A percentile compares a stretch with the other conserved stretches of the same genome.
Evolutionary conservation across 2,888 invertebrate genomes (phyloP).

Genomic region (Oegoconia quadripuncta): DNA sequence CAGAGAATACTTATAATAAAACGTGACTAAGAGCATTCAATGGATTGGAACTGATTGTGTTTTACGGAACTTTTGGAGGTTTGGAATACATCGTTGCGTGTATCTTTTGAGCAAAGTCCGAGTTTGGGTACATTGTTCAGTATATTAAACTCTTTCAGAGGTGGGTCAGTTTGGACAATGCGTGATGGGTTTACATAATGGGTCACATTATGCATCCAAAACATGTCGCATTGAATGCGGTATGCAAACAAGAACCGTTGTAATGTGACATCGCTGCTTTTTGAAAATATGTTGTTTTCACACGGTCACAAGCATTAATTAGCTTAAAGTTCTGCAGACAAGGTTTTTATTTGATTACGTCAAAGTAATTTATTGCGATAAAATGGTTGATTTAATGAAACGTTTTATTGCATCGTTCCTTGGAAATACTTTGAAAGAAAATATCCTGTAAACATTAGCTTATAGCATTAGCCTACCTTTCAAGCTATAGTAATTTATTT

Average conservation of each 20-base stretch:
- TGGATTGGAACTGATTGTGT: slow-evolving; percentile 21
- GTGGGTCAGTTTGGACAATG: slow-evolving; percentile 60
- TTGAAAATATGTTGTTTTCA: background rate
- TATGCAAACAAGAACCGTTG: slow-evolving; percentile 39
- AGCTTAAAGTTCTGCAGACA: too few relatives aligned
- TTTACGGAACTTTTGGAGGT: slow-evolving; percentile 24
- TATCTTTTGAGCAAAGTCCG: slow-evolving; percentile 33
- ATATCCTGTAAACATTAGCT: too few relatives aligned
- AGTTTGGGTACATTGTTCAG: slow-evolving; percentile 63
- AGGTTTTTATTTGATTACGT: too few relatives aligned
- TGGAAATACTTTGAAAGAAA: too few relatives aligned
- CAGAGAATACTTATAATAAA: background rate
- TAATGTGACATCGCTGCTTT: slow-evolving; percentile 28
- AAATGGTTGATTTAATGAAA: too few relatives aligned
- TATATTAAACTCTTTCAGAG: slow-evolving; percentile 73
- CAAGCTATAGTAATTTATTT: too few relatives aligned
- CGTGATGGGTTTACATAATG: slow-evolving; percentile 66
- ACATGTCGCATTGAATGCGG: slow-evolving; percentile 45
- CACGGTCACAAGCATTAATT: too few relatives aligned
- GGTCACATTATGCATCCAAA: slow-evolving; percentile 42
- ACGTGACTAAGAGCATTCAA: slow-evolving; percentile 21
- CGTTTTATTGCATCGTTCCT: too few relatives aligned
- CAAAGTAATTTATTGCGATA: too few relatives aligned
- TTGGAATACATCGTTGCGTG: slow-evolving; percentile 28
- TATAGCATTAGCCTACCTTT: too few relatives aligned